phyloP scores from a whole-genome alignment of 2,797 vertebrate genomes.

The Gambusia yucatana region DNA sequence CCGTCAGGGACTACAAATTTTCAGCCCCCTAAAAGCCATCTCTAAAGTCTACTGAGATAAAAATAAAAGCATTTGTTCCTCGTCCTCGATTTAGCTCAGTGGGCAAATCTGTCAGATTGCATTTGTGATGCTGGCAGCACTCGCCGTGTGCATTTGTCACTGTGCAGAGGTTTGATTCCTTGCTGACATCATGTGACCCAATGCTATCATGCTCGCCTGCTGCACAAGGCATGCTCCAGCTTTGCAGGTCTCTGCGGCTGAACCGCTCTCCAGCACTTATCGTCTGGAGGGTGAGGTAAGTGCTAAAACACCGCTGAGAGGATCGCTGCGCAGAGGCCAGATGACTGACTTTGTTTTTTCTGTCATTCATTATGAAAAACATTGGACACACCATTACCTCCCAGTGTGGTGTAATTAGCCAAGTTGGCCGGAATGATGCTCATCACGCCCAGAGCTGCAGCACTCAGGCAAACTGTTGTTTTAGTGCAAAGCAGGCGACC shows the following conservation, averaged over 20 bases:
- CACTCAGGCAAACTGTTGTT: slow-evolving; percentile 15
- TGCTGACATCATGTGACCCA: slow-evolving; percentile 59
- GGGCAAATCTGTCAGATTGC: slow-evolving; percentile 75
- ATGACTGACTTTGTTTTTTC: slow-evolving; percentile 53
- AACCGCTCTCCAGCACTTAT: slow-evolving; percentile 50
- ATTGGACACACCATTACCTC: slow-evolving; percentile 26
- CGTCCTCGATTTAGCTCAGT: slow-evolving; percentile 66
- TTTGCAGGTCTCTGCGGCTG: slow-evolving; percentile 43
- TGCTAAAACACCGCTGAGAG: slow-evolving; percentile 56
- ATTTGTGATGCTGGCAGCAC: slow-evolving; percentile 66
- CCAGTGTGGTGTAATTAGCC: slow-evolving; percentile 47
- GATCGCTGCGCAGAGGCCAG: slow-evolving; percentile 35
- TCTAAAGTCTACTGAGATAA: slow-evolving; percentile 51
- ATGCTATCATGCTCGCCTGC: slow-evolving; percentile 39
- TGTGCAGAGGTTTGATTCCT: slow-evolving; percentile 70
- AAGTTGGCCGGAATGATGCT: slow-evolving; percentile 18
- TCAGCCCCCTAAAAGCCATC: slow-evolving; percentile 33
- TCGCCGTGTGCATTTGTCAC: slow-evolving; percentile 69
- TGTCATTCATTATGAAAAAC: slow-evolving; percentile 55
- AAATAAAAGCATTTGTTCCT: slow-evolving; percentile 69
- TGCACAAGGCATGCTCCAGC: slow-evolving; percentile 44
- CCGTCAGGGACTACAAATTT: slow-evolving; percentile 28
- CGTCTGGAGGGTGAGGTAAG: slow-evolving; percentile 69
- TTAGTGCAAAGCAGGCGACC: neutral
- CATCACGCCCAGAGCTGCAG: slow-evolving; percentile 13